Base-by-base conservation (phyloP, 2,113 vertebrate species). In the Sapayoa aenigma region DNA sequence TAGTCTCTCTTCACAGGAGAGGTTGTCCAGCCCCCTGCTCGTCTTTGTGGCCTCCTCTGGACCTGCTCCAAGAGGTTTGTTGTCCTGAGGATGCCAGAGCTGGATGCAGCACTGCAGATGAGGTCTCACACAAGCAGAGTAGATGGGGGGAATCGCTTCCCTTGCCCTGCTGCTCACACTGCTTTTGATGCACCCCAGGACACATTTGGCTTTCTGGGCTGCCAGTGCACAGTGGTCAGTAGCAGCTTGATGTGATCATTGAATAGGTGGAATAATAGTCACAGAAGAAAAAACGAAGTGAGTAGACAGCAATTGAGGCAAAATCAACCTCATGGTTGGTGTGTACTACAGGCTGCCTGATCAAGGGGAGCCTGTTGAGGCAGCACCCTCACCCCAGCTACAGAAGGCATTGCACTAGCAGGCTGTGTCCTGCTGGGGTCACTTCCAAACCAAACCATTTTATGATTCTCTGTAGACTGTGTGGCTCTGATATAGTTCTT, bases 271-370 rank as follows among this genome's bases (percentile, higher is more conserved):
- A 80, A 11, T 21, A 49, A 7, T 63, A 50, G 49, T n/a, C 24
- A 78, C 22, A 69, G 18, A 6, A 53, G 20, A 24, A 15, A 49
- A 82, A 35, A 3, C 37, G 49, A 55, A 31, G 17, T 4, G 2
- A 80, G 12, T 30, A 22, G 14, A 39, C 19, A 47, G 41, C 49
- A 65, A 76, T 65, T 46, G 44, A 50, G 44, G 19, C 9, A 83
- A 79, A 90, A 46, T 39, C 28, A 39, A 3, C 69, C 33, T 60
- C 53, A 33, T 82, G 77, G 9, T 1, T 46, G 60, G 16, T 13
- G 28, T 50, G 31, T 73, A 7, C 67, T 58, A 14, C 12, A 42
- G 49, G 16, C 24, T 2, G 2, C 30, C 16, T 0, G 0, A 30
- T 37, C 50, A 50, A 37, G 31, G 18, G 35, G 18, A 58, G 18